Base-by-base conservation (phyloP, 1,140 invertebrate genomes). In the Drosophila orosa region DNA sequence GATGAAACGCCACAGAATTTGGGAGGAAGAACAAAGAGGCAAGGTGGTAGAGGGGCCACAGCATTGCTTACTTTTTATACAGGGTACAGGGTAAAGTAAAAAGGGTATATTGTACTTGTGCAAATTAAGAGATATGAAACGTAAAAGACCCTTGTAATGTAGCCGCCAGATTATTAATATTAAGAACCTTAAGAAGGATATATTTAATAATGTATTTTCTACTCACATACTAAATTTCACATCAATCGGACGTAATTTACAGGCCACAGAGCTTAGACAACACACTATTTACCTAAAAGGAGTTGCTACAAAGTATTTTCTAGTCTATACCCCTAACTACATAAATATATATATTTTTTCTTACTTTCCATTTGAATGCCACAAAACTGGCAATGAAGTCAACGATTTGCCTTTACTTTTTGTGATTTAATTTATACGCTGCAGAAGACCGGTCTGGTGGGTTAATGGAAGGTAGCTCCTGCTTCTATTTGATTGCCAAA, bases 351-450 rank as follows among this genome's bases (percentile, higher is more conserved):
- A 6, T 6, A 1, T 52, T 52, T 54, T 54, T 54, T 7, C 31
- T 22, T 5, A 0, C 50, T 54, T 84, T 68, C 62, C 80, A 84
- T 84, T 72, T 83, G 66, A 84, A 84, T 79, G 80, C 67, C 67
- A 58, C 65, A 58, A 54, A 62, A 71, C 40, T 39, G 65, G 27
- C 67, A 25, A 33, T 68, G 42, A 62, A 50, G 13, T 56, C 56
- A 66, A 42, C 71, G 80, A 60, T 69, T 84, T 47, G 73, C 74
- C 58, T 74, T 85, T 74, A 69, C 63, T 80, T 78, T 78, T 71
- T 68, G 74, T 85, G 81, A 85, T 85, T 85, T 85, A 85, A 85
- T 85, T 85, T 85, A 85, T 83, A 63, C 50, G 19, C 68, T 62
- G 54, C 42, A 40, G 24, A 69, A 31, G 48, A 8, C 31, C 9